Evolutionary conservation across 2,797 vertebrate genomes (phyloP), one percentile per base, ranked within the genome.

Genomic region (Argentina silus): DNA sequence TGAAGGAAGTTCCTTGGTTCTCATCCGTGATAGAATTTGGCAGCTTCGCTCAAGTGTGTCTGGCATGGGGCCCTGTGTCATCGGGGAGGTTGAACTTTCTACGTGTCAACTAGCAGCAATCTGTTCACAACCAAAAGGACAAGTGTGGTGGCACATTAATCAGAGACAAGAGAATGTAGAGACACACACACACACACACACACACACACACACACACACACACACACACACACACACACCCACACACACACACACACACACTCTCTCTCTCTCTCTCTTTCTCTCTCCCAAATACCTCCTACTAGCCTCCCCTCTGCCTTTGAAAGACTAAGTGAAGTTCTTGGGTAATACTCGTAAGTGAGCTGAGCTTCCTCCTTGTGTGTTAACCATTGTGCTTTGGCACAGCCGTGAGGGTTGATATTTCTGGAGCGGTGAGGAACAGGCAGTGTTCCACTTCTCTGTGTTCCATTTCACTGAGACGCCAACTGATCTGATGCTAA

Each of bases 71-170:
- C 59, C 57, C 14, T 15, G 72, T 77, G 78, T 83, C 81, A 72
- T 84, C 70, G 1, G 8, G 83, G 88, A 83, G 85, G 75, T 75
- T 60, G 51, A 84, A 81, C 81, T 79, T 72, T 3, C 64, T 75
- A 70, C 72, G 81, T 82, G 83, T 88, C 81, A 86, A 84, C 75
- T 53, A 81, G 76, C 79, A 72, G 84, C 79, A 88, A 86, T 86
- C 85, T 89, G 86, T 87, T 85, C 75, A 36, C 72, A 78, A 88
- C 81, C 74, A 62, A 67, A 75, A 67, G 67, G 60, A 80, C 57
- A 70, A 75, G 75, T 69, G 72, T 42, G 21, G 69, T 36, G 27
- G 69, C 42, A 69, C 64, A 72, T 67, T 66, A 17, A 56, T 57
- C 9, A 51, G 14, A 12, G 19, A 36, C 8, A 36, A 10, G 44